Evolutionary conservation across 1,140 invertebrate species (phyloP), one percentile per base, ranked within the genome.

Genomic region (Aphis gossypii): DNA sequence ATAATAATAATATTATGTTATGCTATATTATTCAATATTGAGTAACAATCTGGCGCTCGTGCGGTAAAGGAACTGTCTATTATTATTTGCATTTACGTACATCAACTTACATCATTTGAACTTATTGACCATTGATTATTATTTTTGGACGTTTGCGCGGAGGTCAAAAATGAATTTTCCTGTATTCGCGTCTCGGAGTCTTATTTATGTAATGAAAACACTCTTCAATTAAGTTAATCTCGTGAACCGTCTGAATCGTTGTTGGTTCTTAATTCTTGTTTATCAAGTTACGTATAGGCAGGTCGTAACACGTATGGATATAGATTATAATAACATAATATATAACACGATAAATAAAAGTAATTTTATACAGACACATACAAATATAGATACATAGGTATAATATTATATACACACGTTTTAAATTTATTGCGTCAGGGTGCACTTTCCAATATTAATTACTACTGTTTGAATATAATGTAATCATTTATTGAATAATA

Each of bases 101-200:
- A 54, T 89, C 87, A 38, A 51, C 20, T 89, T 89, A 89, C 87
- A 89, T 89, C 87, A 89, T 54, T 51, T 89, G 87, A 89, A 89
- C 48, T 54, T 35, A 35, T 54, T 89, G 87, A 89, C 87, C 87
- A 48, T 54, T 89, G 46, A 89, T 89, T 89, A 54, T 51, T 54
- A 89, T 54, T 89, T 89, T 89, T 89, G 87, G 87, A 89, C n/a
- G 48, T 38, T 89, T 23, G 87, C 84, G 11, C 14, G 8, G n/a
- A 89, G 87, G 48, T 89, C 21, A 51, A 54, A 89, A 38, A 35
- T 89, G n/a, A 35, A 54, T 48, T 89, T 89, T 87, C 14, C 30
- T 46, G 30, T 87, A 46, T 20, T 84, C 2, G 3, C 35, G 83
- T 41, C 83, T 44, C 3, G 3, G 1, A 20, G 2, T 23, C 83